A percentile compares a stretch with the other conserved stretches of the same genome.
Evolutionary conservation across 2,797 vertebrate genomes (phyloP).

Genomic region (Xiphorhynchus erythropygius): DNA sequence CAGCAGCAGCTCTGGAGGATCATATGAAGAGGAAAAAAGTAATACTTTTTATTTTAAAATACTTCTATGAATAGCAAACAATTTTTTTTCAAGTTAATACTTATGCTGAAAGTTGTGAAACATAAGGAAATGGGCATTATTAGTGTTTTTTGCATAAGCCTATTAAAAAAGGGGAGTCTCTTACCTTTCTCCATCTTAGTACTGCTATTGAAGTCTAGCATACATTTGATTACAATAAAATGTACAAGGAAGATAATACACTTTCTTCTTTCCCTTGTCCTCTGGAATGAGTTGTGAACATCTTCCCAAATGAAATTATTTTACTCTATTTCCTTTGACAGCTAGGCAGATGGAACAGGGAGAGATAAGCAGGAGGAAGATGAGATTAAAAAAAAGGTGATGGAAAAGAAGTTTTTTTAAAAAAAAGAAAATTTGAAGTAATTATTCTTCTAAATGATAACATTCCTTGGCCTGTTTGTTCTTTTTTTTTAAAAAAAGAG

Average conservation of each 20-base stretch:
- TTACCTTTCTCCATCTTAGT: not conserved
- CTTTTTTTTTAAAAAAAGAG: too few species aligned
- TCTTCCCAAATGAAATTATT: not conserved
- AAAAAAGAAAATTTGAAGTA: not conserved
- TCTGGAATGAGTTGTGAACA: not conserved
- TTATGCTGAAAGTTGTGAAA: not conserved
- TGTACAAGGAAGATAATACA: not conserved
- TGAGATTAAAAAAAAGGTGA: not conserved
- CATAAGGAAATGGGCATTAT: not conserved
- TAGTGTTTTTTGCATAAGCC: not conserved
- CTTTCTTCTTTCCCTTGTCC: not conserved
- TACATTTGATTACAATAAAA: not conserved
- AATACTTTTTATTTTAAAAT: slow-evolving; percentile 49
- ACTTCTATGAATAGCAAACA: not conserved
- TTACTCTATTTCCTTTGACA: not conserved
- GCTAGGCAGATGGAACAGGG: not conserved
- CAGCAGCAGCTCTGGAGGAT: slow-evolving; percentile 99
- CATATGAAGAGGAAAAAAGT: slow-evolving; percentile 99
- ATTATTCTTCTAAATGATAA: not conserved
- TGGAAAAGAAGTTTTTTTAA: not conserved
- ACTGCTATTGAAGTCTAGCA: not conserved
- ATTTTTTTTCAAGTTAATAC: not conserved
- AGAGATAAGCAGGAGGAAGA: not conserved
- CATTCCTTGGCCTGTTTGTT: not conserved
- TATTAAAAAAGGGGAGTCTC: accelerated